Evolutionary conservation across 2,888 invertebrate species (phyloP).

Genomic region (Priapulus caudatus): DNA sequence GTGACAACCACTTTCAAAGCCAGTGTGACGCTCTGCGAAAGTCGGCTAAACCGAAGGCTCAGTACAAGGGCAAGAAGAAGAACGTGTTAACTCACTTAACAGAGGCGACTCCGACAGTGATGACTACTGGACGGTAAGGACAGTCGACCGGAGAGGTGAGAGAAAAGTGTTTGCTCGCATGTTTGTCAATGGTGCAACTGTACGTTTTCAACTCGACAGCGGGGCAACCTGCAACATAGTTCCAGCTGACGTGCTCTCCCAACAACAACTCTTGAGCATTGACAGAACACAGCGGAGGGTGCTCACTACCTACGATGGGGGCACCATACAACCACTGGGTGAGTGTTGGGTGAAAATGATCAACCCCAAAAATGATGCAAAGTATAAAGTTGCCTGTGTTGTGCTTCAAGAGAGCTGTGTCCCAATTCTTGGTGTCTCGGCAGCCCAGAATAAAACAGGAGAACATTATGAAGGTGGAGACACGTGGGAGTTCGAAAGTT

Average conservation of each 20-base stretch:
- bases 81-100: too few species aligned
- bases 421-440: background rate
- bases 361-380: background rate
- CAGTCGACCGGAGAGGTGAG: too few species aligned
- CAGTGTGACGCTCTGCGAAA: too few species aligned
- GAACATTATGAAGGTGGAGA: background rate
- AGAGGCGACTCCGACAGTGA: too few species aligned
- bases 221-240: background rate
- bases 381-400: background rate
- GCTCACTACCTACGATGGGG: background rate
- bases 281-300: background rate
- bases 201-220: background rate
- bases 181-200: background rate
- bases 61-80: too few species aligned
- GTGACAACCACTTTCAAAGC: too few species aligned
- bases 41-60: too few species aligned
- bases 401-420: background rate
- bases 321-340: background rate
- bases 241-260: background rate
- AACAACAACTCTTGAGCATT: background rate
- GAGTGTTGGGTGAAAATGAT: background rate
- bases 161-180: background rate
- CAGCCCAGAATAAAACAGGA: background rate
- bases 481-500: background rate
- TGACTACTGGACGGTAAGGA: too few species aligned